Base-by-base conservation (phyloP, 2,797 vertebrate genomes). In the Erethizon dorsatum region DNA sequence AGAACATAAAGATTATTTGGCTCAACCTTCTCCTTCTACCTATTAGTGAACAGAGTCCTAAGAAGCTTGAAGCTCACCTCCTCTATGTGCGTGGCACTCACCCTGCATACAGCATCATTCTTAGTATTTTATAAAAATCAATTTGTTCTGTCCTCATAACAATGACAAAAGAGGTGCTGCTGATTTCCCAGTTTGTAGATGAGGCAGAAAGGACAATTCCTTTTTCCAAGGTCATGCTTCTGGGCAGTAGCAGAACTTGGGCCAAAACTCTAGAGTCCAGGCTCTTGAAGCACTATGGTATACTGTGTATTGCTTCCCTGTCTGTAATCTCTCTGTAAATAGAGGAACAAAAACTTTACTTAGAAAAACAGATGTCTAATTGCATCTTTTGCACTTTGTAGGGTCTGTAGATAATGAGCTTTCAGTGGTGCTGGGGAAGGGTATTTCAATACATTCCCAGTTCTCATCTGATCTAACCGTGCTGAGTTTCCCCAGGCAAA, bases 61-160 rank as follows among this genome's bases (percentile, higher is more conserved):
- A 37, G 67, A 33, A 31, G 9, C 33, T 15, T 37, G 54, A 37
- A 0, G 5, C 56, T 18, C 26, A 2, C 22, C 73, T 78, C 31
- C 61, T 59, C 14, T 31, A 1, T 45, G 31, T 10, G 1, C 24
- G 0, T 2, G 9, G 61, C 7, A 26, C 50, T n/a, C 26, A 2
- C 31, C 20, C 14, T 47, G 13, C 50, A 4, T 4, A 31, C 13
- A 59, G 17, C 47, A 69, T 2, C 14, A 22, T 41, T 33, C 41
- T 18, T 24, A 15, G 31, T 75, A 24, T 59, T 73, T 90, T 4
- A 11, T 47, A 33, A 37, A 67, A 61, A 18, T 41, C 2, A 9
- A 8, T 59, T 88, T 67, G 4, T 61, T 83, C 54, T 50, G 50
- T 41, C 63, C 47, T 47, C 31, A 0, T 80, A 5, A 57, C 45